A percentile compares a stretch with the other conserved stretches of the same genome.
Conservation (phyloP, 2,113 vertebrate genomes). For the Seriola quinqueradiata region DNA sequence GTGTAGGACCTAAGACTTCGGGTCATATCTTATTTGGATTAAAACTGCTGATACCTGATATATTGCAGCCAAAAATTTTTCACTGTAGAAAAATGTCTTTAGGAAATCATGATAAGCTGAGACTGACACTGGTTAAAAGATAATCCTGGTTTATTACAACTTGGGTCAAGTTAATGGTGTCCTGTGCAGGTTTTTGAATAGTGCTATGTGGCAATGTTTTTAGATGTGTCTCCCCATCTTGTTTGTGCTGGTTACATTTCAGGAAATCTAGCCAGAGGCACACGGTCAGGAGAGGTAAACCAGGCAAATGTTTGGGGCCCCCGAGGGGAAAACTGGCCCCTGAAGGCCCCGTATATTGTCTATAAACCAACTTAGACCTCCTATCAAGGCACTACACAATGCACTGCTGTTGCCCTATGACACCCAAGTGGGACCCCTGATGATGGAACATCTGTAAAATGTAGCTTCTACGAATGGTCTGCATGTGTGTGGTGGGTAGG, state of each 20-base stretch:
- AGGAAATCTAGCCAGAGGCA: too few species aligned
- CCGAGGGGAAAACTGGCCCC: too few species aligned
- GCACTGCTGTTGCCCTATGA: too few species aligned
- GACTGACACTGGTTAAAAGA: background rate
- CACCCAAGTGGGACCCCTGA: too few species aligned
- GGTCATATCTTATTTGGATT: background rate
- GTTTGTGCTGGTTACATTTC: background rate
- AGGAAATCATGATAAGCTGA: background rate
- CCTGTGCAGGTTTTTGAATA: background rate
- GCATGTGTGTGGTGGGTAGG: too few species aligned
- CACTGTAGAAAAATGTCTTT: background rate
- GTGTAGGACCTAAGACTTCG: background rate
- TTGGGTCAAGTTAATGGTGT: background rate
- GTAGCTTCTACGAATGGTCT: too few species aligned
- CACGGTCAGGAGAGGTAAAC: too few species aligned
- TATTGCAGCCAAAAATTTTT: background rate
- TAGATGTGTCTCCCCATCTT: background rate
- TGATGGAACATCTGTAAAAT: too few species aligned
- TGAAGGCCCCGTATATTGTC: too few species aligned
- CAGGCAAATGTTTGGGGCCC: too few species aligned
- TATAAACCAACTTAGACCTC: too few species aligned
- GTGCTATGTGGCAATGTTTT: background rate
- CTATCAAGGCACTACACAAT: background rate
- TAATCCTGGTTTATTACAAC: background rate
- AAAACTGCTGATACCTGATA: conserved; percentile 12